Percentiles rank a stretch among this genome's conserved stretches.
These are phyloP conservation scores for Hoplodrina ambigua DNA, from an alignment of 2,888 invertebrate genomes.

Conservation along the genomic window DNA sequence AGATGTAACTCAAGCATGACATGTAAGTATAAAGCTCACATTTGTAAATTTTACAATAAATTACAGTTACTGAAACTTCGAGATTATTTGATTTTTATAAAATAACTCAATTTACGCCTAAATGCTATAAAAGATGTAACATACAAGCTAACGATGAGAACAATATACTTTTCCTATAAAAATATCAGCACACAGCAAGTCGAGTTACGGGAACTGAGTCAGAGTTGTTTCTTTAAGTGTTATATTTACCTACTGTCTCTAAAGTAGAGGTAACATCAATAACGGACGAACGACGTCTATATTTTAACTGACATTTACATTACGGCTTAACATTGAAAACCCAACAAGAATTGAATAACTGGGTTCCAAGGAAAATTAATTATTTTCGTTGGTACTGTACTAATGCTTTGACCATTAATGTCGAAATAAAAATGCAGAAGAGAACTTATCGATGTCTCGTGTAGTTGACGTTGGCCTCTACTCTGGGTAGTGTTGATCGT, in stretches of 20 bases:
- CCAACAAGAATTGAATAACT: background rate
- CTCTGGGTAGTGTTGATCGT: constrained; percentile 48
- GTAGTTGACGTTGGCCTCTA: constrained; percentile 18
- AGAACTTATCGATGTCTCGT: background rate
- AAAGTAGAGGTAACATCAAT: constrained; percentile 14
- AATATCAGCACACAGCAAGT: constrained; percentile 58
- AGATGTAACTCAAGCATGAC: constrained; percentile 39
- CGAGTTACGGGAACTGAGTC: constrained; percentile 35
- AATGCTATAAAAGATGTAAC: constrained; percentile 61
- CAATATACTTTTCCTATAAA: constrained; percentile 67
- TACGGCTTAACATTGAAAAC: constrained; percentile 2
- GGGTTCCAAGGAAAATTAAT: background rate
- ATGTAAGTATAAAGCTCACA: constrained; percentile 33
- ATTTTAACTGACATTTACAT: constrained; percentile 21
- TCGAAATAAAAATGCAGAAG: constrained; percentile 14
- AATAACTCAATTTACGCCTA: constrained; percentile 43
- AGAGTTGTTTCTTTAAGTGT: constrained; percentile 40
- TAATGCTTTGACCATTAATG: background rate
- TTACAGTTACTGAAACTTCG: constrained; percentile 29
- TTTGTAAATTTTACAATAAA: constrained; percentile 16
- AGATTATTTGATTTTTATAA: constrained; percentile 28
- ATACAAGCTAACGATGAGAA: constrained; percentile 71
- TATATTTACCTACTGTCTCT: constrained; percentile 38
- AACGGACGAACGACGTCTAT: constrained; percentile 7
- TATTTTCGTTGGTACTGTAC: background rate